A percentile compares a stretch with the other conserved stretches of the same genome.
phyloP scores from a whole-genome alignment of 2,797 vertebrate species.

The Anniella stebbinsi region DNA sequence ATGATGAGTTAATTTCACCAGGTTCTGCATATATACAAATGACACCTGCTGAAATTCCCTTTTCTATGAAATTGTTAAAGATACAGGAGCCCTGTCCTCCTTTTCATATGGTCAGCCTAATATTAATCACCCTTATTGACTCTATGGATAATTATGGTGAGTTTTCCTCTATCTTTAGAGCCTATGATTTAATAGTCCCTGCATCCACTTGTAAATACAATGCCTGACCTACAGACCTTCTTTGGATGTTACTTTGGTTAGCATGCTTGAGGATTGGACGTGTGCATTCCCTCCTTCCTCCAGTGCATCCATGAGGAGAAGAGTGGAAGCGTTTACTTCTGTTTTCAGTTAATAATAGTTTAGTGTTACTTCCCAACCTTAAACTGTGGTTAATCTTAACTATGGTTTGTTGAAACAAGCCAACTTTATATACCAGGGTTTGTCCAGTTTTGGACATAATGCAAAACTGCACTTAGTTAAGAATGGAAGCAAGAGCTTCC shows the following conservation, averaged over 20 bases:
- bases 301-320: too few relatives aligned
- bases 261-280: not conserved
- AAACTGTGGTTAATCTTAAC: too few relatives aligned
- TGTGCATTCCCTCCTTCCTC: too few relatives aligned
- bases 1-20: too few relatives aligned
- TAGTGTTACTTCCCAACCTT: not conserved
- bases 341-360: not conserved
- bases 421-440: not conserved
- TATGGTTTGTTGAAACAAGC: too few relatives aligned
- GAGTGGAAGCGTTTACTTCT: too few relatives aligned
- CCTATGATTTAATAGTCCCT: not conserved
- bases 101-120: too few relatives aligned
- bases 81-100: too few relatives aligned
- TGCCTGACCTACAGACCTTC: not conserved
- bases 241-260: too few relatives aligned
- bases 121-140: not conserved
- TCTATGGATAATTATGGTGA: not conserved
- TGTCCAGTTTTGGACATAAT: not conserved
- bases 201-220: not conserved
- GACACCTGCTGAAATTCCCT: too few relatives aligned
- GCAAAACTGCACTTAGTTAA: not conserved
- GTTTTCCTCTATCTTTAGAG: not conserved
- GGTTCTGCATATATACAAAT: too few relatives aligned
- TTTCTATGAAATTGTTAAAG: too few relatives aligned
- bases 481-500: not conserved